Evolutionary conservation across 2,888 invertebrate genomes (phyloP), one percentile per base, ranked within the genome.

Genomic region (Caenorhabditis sp.): DNA sequence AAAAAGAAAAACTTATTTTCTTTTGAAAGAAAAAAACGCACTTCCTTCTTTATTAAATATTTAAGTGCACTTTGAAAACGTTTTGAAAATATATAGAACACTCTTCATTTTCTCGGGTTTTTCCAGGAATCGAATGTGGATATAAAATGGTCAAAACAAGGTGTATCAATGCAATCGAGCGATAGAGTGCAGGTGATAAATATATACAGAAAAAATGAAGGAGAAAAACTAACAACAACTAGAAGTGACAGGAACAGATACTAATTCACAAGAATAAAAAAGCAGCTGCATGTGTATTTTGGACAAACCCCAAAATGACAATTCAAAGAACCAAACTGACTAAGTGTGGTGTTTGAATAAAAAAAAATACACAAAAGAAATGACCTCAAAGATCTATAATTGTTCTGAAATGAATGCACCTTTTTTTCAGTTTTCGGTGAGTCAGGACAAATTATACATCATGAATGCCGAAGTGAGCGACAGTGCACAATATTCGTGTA

Each of bases 401-500:
- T 43, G 43, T 43, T 17, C 8, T 49, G 49, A 8, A 19, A 19
- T 49, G 49, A 49, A 4, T 8, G 19, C 2, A 51, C 19, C 8
- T 10, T 6, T 23, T 49, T 59, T 61, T 27, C 58, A 87, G 85
- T 23, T 82, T n/a, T 84, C 86, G 0, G 65, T 68, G 10, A 70
- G 62, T 54, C 72, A 80, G 26, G 76, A 78, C 27, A 83, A 83
- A 59, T 77, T 87, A 1, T 84, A 86, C 53, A 37, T 88, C 0
- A 70, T 82, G 58, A 64, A 76, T 14, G 78, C 80, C 1, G 76
- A 82, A 81, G 88, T 81, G 85, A 89, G 8, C 82, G 90, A 92
- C 84, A 89, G 90, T 21, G 92, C 91, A 0, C 88, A 89, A 53
- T 88, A 83, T 66, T 90, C 91, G 0, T 92, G 92, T 83, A 88